Evolutionary conservation across 2,113 vertebrate genomes (phyloP).

Genomic region (Forbesichthys papilliferus): DNA sequence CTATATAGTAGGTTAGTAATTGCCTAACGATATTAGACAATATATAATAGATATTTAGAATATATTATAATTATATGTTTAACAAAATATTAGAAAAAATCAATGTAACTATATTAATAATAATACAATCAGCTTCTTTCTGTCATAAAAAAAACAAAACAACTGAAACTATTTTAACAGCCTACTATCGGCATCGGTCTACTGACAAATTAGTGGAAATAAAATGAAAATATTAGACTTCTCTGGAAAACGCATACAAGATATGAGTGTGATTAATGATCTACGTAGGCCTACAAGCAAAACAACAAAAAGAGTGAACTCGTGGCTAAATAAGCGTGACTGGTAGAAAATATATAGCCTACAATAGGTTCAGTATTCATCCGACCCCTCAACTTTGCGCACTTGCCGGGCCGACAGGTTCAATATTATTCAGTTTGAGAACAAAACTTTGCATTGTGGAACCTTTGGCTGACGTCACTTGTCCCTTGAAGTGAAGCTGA

Average conservation of each 20-base stretch:
- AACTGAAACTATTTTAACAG: no score
- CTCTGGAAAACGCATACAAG: neutral
- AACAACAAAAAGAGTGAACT: neutral
- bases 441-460: constrained; percentile 77
- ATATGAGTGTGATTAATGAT: neutral
- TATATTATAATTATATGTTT: no score
- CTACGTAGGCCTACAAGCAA: neutral
- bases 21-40: neutral
- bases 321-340: neutral
- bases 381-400: neutral
- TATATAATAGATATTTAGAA: no score
- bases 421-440: neutral
- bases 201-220: no score
- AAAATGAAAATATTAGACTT: no score
- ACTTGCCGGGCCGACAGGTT: constrained; percentile 5
- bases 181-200: no score
- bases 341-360: no score
- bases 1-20: neutral
- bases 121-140: no score
- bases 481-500: constrained; percentile 79
- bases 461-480: constrained; percentile 84
- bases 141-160: no score
- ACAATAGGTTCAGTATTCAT: no score
- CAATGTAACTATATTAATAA: no score
- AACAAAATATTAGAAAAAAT: no score